Conservation (phyloP, 2,888 invertebrate genomes). For the Rotaria sp. region DNA sequence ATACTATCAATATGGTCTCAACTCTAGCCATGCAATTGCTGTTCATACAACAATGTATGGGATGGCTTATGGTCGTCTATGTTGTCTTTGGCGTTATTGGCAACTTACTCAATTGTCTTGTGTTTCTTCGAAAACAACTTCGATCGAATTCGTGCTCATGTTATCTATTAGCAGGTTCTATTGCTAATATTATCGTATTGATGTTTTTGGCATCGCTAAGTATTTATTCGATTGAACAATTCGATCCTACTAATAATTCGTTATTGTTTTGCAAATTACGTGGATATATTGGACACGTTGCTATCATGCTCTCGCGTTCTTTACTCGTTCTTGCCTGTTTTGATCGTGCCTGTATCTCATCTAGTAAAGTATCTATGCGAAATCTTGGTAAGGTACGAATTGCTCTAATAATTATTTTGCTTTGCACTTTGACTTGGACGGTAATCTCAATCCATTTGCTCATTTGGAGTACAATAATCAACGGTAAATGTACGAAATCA, state of each 20-base stretch:
- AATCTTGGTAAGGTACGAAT: background rate
- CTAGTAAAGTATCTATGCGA: background rate
- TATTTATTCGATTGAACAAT: background rate
- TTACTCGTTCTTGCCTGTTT: background rate
- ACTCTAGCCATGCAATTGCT: background rate
- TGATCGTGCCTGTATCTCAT: background rate
- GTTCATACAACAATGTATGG: background rate
- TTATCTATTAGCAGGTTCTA: background rate
- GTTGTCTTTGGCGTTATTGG: background rate
- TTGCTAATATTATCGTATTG: background rate
- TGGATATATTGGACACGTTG: background rate
- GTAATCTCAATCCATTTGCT: too few relatives aligned
- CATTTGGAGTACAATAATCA: too few relatives aligned
- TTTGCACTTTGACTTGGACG: too few relatives aligned
- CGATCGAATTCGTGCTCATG: constrained; percentile 3
- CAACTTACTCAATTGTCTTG: background rate
- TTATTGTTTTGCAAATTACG: background rate
- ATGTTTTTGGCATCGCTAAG: background rate
- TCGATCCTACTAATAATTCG: background rate
- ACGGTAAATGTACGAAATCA: too few relatives aligned
- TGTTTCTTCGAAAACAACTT: background rate
- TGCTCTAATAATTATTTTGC: too few relatives aligned
- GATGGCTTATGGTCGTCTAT: background rate
- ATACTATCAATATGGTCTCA: background rate
- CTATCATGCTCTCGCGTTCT: background rate